phyloP scores from a whole-genome alignment of 2,113 vertebrate species.

The Mola mola region DNA sequence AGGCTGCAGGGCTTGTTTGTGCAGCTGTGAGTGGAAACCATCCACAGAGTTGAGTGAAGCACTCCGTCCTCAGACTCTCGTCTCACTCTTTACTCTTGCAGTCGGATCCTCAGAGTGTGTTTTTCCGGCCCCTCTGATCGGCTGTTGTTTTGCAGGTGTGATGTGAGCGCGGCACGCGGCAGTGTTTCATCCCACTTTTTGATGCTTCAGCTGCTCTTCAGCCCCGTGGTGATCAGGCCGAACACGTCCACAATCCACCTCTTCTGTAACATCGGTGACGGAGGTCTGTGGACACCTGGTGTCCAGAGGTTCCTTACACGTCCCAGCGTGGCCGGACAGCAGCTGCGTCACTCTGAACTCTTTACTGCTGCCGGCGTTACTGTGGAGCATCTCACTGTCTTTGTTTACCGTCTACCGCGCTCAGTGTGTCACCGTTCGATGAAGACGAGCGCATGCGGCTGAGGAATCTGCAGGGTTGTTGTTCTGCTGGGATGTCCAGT shows the following conservation, averaged over 20 bases:
- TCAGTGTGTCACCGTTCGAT: too few relatives aligned
- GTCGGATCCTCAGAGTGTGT: conserved; percentile 55
- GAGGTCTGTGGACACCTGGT: too few relatives aligned
- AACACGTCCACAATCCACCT: conserved; percentile 46
- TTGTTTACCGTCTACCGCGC: too few relatives aligned
- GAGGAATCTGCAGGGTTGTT: too few relatives aligned
- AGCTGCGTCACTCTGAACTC: too few relatives aligned
- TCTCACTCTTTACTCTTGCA: conserved; percentile 41
- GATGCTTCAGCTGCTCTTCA: conserved; percentile 49
- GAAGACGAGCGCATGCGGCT: too few relatives aligned
- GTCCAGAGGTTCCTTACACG: too few relatives aligned
- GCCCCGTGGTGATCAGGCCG: conserved; percentile 65
- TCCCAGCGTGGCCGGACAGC: too few relatives aligned
- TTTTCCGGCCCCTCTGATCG: conserved; percentile 48
- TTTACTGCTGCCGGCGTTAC: too few relatives aligned
- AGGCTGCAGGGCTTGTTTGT: conserved; percentile 4
- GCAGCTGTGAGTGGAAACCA: conserved; percentile 55
- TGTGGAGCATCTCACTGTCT: too few relatives aligned
- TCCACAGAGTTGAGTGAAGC: conserved; percentile 70
- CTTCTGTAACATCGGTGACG: background rate
- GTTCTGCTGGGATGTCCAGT: too few relatives aligned
- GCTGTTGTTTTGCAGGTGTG: conserved; percentile 38
- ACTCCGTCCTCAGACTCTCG: conserved; percentile 59
- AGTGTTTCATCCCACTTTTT: conserved; percentile 65
- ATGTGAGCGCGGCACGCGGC: too few relatives aligned